Evolutionary conservation across 2,888 invertebrate species (phyloP), one percentile per base, ranked within the genome.

Genomic region (Nymphalis urticae): DNA sequence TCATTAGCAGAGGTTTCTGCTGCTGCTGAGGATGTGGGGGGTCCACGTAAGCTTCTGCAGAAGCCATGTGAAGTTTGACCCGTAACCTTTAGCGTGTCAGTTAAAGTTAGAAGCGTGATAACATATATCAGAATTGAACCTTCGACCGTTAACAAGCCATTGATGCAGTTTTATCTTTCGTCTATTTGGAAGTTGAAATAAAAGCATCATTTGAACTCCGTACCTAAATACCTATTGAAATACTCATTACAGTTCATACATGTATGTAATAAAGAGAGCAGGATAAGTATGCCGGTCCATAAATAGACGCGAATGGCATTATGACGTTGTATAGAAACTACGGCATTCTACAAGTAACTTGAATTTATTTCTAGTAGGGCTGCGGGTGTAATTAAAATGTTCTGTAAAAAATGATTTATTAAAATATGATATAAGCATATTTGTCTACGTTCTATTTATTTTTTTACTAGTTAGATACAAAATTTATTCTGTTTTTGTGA

Each of bases 301-400:
- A 72, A 72, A 72, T 64, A 74, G 71, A 62, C 64, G 53, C 62
- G 65, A 71, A 66, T 64, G n/a, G 54, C 67, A 69, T 66, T 70
- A 68, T 65, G 63, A 71, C 58, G 59, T 50, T 48, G 58, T 64
- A 70, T 69, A 72, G 67, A 65, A 60, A 66, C 64, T 58, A 56
- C 50, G 47, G 60, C 64, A 48, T 54, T 58, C 58, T 62, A 48
- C 64, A 64, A 69, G 27, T 56, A 16, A 53, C 64, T 63, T 56
- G 64, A 67, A 65, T 69, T 62, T 42, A 60, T 72, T 68, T 53
- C 36, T 56, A 50, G 50, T 54, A 73, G 72, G 72, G 72, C n/a
- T 73, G 72, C 53, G 54, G 10, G 10, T 66, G 17, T 36, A 36
- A 54, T 54, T 27, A 27, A 54, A 27, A 27, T n/a, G 17, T 17